phyloP scores from a whole-genome alignment of 2,888 invertebrate genomes.

The Scotopteryx bipunctaria region DNA sequence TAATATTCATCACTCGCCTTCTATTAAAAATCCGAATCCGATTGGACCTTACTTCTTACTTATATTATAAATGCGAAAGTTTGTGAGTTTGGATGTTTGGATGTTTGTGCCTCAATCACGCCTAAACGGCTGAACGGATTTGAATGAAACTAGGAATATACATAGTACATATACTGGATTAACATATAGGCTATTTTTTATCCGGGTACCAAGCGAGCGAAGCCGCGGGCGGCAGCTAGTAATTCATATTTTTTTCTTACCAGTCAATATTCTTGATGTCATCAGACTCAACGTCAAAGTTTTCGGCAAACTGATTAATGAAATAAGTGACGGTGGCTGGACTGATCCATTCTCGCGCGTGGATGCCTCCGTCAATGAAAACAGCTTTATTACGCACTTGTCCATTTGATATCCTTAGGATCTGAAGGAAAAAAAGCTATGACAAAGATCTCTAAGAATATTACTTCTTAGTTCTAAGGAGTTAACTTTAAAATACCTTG shows the following conservation, averaged over 20 bases:
- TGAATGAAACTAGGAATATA: no score
- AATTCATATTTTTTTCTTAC: slow-evolving; percentile 43
- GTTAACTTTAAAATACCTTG: slow-evolving; percentile 76
- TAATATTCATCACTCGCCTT: no score
- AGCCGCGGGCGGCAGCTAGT: no score
- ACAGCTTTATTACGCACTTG: slow-evolving; percentile 86
- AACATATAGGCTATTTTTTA: no score
- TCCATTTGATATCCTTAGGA: slow-evolving; percentile 87
- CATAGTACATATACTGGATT: no score
- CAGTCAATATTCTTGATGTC: slow-evolving; percentile 76
- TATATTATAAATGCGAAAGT: no score
- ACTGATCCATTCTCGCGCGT: slow-evolving; percentile 96
- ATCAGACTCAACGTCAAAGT: slow-evolving; percentile 86
- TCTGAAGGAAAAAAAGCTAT: slow-evolving; percentile 41
- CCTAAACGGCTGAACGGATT: no score
- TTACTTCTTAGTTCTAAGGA: background rate
- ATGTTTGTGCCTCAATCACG: no score
- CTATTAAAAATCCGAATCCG: no score
- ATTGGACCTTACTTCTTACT: no score
- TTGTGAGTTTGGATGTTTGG: no score
- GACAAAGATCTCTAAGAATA: background rate
- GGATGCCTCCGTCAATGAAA: slow-evolving; percentile 92
- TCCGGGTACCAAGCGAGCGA: no score
- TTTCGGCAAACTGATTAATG: slow-evolving; percentile 89
- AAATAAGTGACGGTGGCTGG: slow-evolving; percentile 92